Conservation (phyloP, 2,888 invertebrate species). For the Myopa testacea region DNA sequence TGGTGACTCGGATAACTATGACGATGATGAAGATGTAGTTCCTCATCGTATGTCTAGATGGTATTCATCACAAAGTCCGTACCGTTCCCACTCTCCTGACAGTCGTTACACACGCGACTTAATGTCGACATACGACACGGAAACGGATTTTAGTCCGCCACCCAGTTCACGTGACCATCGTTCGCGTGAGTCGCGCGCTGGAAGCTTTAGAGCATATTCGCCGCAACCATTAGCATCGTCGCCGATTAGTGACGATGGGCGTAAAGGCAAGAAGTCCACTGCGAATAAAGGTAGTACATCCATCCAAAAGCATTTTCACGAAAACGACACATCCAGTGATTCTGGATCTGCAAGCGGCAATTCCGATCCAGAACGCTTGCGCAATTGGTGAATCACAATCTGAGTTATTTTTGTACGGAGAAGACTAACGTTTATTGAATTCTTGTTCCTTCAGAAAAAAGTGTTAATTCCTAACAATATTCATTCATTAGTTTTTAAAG, state of each 20-base stretch:
- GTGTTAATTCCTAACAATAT: too few relatives aligned
- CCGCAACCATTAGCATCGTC: constrained; percentile 43
- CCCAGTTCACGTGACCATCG: constrained; percentile 69
- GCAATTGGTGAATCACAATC: constrained; percentile 22
- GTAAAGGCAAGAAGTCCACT: constrained; percentile 32
- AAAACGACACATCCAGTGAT: constrained; percentile 24
- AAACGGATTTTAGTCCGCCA: constrained; percentile 77
- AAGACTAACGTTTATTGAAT: not conserved
- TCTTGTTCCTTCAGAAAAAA: constrained; percentile 2
- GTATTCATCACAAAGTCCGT: constrained; percentile 62
- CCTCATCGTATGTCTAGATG: constrained; percentile 53
- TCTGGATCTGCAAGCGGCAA: constrained; percentile 34
- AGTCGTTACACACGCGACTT: constrained; percentile 68
- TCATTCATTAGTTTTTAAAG: too few relatives aligned
- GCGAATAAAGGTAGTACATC: constrained; percentile 25
- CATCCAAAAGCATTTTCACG: constrained; percentile 11
- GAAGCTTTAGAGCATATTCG: constrained; percentile 50
- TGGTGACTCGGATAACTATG: constrained; percentile 52
- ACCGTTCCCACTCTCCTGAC: constrained; percentile 66
- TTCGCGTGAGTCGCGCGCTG: constrained; percentile 51
- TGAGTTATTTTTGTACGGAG: not conserved
- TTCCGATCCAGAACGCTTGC: constrained; percentile 34
- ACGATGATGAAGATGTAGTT: constrained; percentile 47
- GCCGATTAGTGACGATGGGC: constrained; percentile 36
- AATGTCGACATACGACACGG: constrained; percentile 71